Evolutionary conservation across 2,113 vertebrate species (phyloP), one percentile per base, ranked within the genome.

Genomic region (Rhombomys opimus): DNA sequence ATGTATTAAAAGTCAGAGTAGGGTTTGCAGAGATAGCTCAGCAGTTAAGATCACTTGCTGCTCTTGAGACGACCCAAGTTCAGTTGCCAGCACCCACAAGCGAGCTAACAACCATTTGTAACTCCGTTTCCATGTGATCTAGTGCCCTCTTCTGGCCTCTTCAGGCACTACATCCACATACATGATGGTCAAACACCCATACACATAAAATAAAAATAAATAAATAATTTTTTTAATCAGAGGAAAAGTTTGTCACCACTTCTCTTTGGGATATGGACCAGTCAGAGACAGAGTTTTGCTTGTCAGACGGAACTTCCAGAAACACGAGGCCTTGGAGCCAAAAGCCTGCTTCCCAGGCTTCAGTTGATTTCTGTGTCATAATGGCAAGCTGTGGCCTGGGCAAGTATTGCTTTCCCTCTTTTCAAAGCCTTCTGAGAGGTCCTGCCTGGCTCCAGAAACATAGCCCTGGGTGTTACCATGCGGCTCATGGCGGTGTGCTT

Each of bases 1-100:
- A 50, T 68, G 52, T 88, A 81, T 90, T 76, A 76, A 73, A 92
- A 95, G 89, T 81, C 54, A 87, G 76, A 87, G 76, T 80, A 80
- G 30, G 30, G 50, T 17, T 52, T 80, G 77, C 7, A 80, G 50
- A 59, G 54, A n/a, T 13, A 12, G 11, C 35, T 23, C 54, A 59
- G 76, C 7, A 78, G 78, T 54, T n/a, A 81, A 81, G 32, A 59
- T 20, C 20, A 81, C 30, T 25, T 23, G 11, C 78, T 81, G 54
- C 54, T 81, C 78, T 81, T 23, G 30, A 81, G 54, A 81, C 32
- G 54, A 11, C 78, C 78, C 78, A 81, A 32, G 78, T 81, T 81
- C 78, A n/a, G 78, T 81, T 81, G 32, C 20, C 78, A 81, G 35
- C 5, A 81, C 18, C 78, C 32, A n/a, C 32, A 57, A n/a, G 10